phyloP scores from a whole-genome alignment of 2,888 invertebrate genomes.

The Acanthosepion esculentum region DNA sequence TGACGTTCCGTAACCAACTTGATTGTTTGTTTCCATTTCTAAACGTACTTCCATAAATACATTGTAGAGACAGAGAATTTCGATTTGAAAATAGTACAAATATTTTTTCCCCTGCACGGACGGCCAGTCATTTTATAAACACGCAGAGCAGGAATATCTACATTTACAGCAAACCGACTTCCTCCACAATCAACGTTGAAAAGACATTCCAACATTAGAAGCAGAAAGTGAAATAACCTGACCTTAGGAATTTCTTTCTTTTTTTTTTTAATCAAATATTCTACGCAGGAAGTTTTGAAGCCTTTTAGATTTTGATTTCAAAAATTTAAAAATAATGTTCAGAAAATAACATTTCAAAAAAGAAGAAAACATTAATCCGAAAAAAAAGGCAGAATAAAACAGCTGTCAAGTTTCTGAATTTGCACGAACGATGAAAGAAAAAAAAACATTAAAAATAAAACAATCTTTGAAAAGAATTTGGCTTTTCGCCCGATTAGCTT shows the following conservation, averaged over 20 bases:
- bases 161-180: not conserved
- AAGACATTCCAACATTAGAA: not conserved
- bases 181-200: not conserved
- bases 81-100: not conserved
- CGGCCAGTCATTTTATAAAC: not conserved
- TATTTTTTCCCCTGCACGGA: not conserved
- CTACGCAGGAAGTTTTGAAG: not conserved
- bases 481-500: not conserved
- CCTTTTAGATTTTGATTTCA: constrained; percentile 2
- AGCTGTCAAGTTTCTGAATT: constrained; percentile 33
- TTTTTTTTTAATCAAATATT: not conserved
- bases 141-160: not conserved
- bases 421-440: not conserved
- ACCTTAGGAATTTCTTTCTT: not conserved
- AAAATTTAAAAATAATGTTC: not conserved
- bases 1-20: no score
- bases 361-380: not conserved
- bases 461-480: not conserved
- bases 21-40: not conserved
- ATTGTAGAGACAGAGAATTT: not conserved
- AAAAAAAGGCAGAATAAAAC: not conserved
- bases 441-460: not conserved
- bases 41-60: not conserved
- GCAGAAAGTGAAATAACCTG: not conserved
- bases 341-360: not conserved